Conservation (phyloP, 2,888 invertebrate species). For the Cheilosia pagana region DNA sequence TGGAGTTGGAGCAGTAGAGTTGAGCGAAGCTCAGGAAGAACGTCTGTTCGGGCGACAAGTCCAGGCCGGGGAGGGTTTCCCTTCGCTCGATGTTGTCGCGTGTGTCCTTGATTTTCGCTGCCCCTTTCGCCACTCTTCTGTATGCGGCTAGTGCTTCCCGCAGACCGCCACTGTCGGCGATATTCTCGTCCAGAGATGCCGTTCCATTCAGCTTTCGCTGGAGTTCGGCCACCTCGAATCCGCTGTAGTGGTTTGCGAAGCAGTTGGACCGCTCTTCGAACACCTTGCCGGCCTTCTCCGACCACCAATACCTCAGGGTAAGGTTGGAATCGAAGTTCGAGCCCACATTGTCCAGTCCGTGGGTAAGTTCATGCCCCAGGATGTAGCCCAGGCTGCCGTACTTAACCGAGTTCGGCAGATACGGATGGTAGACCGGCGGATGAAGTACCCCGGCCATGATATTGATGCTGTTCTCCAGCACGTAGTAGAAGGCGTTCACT, state of each 20-base stretch:
- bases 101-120: conserved; percentile 12
- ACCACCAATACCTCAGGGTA: conserved; percentile 78
- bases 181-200: conserved; percentile 80
- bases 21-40: conserved; percentile 81
- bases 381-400: conserved; percentile 81
- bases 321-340: conserved; percentile 77
- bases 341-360: conserved; percentile 80
- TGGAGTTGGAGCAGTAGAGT: conserved; percentile 80
- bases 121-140: conserved; percentile 77
- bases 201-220: conserved; percentile 80
- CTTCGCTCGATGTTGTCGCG: conserved; percentile 51
- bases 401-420: conserved; percentile 80
- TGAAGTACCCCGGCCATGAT: conserved; percentile 80
- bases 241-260: conserved; percentile 79
- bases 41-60: conserved; percentile 80
- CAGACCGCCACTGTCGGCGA: conserved; percentile 81
- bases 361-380: conserved; percentile 81
- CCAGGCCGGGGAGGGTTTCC: conserved; percentile 80
- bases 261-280: conserved; percentile 79
- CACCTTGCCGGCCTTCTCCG: conserved; percentile 77
- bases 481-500: conserved; percentile 81
- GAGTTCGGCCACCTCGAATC: conserved; percentile 79
- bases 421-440: conserved; percentile 79
- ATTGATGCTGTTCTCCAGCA: conserved; percentile 80
- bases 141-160: conserved; percentile 79